Base-by-base conservation (phyloP, 2,888 invertebrate species). In the Congeria kusceri region DNA sequence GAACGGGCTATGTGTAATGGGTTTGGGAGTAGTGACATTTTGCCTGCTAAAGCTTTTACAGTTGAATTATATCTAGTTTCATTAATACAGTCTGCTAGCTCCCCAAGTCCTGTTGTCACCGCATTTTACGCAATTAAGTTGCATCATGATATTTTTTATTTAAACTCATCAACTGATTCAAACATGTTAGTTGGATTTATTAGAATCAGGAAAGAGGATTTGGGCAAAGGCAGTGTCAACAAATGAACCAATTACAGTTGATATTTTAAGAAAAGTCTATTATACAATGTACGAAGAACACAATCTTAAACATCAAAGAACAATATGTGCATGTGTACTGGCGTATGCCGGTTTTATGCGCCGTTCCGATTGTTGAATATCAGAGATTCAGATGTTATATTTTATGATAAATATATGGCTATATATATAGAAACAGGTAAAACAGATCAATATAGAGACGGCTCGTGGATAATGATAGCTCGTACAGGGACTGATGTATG, bases 351-450 rank as follows among this genome's bases (percentile, higher is more conserved):
- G 46, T 44, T 44, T 9, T 44, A 44, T 44, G 46, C 46, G 46
- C 46, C 9, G 46, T 44, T 44, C 46, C 18, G 46, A 44, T 13
- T 44, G 18, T 18, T 44, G 46, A 18, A 18, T 9, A 44, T 44
- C 18, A 44, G 46, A 44, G 18, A 13, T 44, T 44, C 46, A 18
- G 46, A 44, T 18, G 18, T 44, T 18, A 44, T 44, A 44, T 44
- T 44, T 44, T 18, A 44, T 44, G 9, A 9, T 18, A 13, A 9
- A 13, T 44, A 44, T 18, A 18, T 44, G 46, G 46, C 46, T 62
- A 58, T 66, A 56, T 69, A 44, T 20, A 20, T 67, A 4, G 67
- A 67, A 67, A 71, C 39, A n/a, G 64, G 71, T 58, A 71, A 71
- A 20, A 73, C 66, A 32, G 66, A 66, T 27, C 59, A 46, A 23